Evolutionary conservation across 2,797 vertebrate species (phyloP).

Genomic region (Chelidonichthys spinosus): DNA sequence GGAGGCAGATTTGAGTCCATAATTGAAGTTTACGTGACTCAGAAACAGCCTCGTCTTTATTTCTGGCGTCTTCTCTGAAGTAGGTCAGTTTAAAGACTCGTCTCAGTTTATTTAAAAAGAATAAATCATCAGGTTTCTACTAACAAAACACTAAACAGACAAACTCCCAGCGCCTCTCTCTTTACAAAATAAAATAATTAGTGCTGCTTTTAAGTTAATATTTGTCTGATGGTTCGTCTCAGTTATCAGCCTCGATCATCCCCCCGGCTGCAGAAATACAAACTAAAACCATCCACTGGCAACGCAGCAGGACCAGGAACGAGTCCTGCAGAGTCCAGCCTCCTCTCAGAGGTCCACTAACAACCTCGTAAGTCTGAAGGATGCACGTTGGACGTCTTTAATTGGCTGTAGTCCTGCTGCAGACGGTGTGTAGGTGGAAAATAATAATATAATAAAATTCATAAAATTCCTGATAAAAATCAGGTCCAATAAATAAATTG

Average conservation of each 20-base stretch:
- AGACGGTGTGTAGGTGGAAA: constrained; percentile 8
- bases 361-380: constrained; percentile 37
- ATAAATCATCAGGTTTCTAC: not conserved
- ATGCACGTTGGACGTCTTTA: constrained; percentile 30
- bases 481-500: too few relatives aligned
- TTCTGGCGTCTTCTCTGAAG: not conserved
- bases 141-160: constrained; percentile 18
- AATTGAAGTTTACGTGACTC: constrained; percentile 11
- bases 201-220: constrained; percentile 5
- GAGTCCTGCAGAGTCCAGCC: constrained; percentile 33
- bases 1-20: not conserved
- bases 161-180: not conserved
- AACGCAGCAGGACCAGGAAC: constrained; percentile 23
- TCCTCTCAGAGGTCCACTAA: constrained; percentile 40
- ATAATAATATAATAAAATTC: too few relatives aligned
- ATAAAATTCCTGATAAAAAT: too few relatives aligned
- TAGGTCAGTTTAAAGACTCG: constrained; percentile 21
- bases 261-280: constrained; percentile 9
- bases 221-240: constrained; percentile 21
- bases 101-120: constrained; percentile 22
- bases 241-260: constrained; percentile 21
- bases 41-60: not conserved
- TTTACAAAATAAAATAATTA: constrained; percentile 29
- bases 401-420: constrained; percentile 34
- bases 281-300: constrained; percentile 36